Percentiles rank a stretch among this genome's conserved stretches.
Conservation (phyloP, 2,888 invertebrate species). For the Oligia strigilis region DNA sequence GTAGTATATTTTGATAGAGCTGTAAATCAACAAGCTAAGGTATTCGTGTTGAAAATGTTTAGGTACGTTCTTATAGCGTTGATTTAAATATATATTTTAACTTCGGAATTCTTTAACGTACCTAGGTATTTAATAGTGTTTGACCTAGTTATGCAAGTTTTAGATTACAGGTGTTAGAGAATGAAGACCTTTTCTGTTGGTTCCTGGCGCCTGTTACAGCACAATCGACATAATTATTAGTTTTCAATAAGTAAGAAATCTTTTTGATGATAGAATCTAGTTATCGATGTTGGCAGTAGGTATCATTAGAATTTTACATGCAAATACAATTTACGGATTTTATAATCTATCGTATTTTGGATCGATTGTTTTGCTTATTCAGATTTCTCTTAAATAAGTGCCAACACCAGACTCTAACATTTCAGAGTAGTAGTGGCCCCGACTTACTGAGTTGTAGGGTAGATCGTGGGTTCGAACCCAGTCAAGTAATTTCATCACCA, state of each 20-base stretch:
- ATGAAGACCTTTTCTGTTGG: not conserved
- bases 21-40: constrained; percentile 34
- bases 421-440: not conserved
- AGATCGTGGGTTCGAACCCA: not conserved
- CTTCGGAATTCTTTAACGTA: not conserved
- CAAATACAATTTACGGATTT: not conserved
- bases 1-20: constrained; percentile 57
- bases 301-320: not conserved
- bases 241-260: not conserved
- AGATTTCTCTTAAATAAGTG: not conserved
- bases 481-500: not conserved
- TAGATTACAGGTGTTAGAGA: not conserved
- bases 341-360: constrained; percentile 2
- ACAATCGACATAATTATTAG: not conserved
- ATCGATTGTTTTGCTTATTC: not conserved
- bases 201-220: not conserved
- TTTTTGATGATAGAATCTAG: not conserved
- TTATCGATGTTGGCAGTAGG: too few species aligned
- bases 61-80: constrained; percentile 10
- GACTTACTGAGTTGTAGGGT: not conserved
- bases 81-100: constrained; percentile 26
- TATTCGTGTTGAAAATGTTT: constrained; percentile 17
- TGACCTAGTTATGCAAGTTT: constrained; percentile 20
- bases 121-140: not conserved
- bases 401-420: not conserved